These are phyloP conservation scores for Parnassius orleans DNA, from an alignment of 2,888 invertebrate genomes.

Conservation along the genomic window DNA sequence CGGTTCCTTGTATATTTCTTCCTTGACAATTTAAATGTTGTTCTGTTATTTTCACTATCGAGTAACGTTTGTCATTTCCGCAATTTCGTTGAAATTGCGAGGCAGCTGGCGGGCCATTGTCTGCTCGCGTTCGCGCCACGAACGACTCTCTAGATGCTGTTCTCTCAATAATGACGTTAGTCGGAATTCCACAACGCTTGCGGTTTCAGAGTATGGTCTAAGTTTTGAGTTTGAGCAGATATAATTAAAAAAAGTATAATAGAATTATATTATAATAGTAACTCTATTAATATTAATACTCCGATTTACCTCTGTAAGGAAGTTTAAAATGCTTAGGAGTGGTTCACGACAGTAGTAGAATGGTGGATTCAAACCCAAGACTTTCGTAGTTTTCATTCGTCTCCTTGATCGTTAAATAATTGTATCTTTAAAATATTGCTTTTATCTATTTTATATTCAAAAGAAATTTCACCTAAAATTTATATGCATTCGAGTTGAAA, in stretches of 20 bases:
- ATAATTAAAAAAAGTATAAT: too few species aligned
- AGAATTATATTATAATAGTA: too few species aligned
- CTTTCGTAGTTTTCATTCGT: too few species aligned
- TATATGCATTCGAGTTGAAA: too few species aligned
- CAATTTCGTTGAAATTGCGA: conserved; percentile 22
- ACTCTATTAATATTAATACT: too few species aligned
- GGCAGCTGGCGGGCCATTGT: conserved; percentile 25
- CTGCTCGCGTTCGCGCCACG: conserved; percentile 15
- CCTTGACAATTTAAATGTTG: conserved; percentile 9
- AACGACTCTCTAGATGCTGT: conserved; percentile 23
- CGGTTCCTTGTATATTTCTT: neutral
- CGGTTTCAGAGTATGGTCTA: conserved; percentile 33
- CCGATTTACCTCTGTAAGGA: too few species aligned
- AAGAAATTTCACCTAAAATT: too few species aligned
- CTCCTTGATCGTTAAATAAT: too few species aligned
- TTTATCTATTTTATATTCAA: neutral
- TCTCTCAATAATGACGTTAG: conserved; percentile 47
- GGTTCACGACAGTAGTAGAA: too few species aligned
- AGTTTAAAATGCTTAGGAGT: too few species aligned
- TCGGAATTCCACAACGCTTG: conserved; percentile 47
- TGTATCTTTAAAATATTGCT: neutral
- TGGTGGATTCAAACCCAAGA: too few species aligned
- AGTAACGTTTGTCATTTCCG: conserved; percentile 17
- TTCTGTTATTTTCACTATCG: conserved; percentile 9
- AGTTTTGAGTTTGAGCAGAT: conserved; percentile 1